phyloP scores from a whole-genome alignment of 2,113 vertebrate species.

The Spea multiplicata region DNA sequence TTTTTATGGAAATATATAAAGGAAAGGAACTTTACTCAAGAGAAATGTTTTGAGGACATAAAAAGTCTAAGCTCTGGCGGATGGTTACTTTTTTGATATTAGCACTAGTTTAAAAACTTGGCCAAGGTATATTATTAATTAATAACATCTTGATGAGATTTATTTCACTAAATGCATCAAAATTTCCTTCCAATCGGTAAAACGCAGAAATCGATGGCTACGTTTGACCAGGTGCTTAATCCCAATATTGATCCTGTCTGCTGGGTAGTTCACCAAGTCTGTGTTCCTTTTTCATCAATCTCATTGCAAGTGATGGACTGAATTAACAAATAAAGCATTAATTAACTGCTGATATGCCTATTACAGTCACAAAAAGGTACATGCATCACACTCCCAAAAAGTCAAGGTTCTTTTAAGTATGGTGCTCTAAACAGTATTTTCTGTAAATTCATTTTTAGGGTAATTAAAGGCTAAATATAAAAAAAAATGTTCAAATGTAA shows the following conservation, averaged over 20 bases:
- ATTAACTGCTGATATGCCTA: constrained; percentile 5
- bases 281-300: constrained; percentile 36
- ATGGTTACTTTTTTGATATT: constrained; percentile 2
- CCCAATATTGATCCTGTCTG: constrained; percentile 46
- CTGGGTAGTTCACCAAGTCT: constrained; percentile 43
- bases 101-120: background rate
- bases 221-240: constrained; percentile 46
- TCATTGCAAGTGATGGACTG: constrained; percentile 20
- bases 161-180: constrained; percentile 46
- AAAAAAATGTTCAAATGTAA: too few species aligned
- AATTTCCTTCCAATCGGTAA: constrained; percentile 45
- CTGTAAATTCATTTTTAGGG: too few species aligned
- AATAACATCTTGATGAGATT: constrained; percentile 45
- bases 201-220: constrained; percentile 41
- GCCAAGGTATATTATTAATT: constrained; percentile 39
- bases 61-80: background rate
- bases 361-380: background rate
- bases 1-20: too few species aligned
- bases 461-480: too few species aligned
- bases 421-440: too few species aligned
- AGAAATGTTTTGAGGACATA: background rate
- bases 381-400: too few species aligned
- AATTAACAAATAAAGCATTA: constrained; percentile 41
- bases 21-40: too few species aligned
- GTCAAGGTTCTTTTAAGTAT: too few species aligned